Evolutionary conservation across 1,140 invertebrate genomes (phyloP).

Genomic region (Drosophila elegans): DNA sequence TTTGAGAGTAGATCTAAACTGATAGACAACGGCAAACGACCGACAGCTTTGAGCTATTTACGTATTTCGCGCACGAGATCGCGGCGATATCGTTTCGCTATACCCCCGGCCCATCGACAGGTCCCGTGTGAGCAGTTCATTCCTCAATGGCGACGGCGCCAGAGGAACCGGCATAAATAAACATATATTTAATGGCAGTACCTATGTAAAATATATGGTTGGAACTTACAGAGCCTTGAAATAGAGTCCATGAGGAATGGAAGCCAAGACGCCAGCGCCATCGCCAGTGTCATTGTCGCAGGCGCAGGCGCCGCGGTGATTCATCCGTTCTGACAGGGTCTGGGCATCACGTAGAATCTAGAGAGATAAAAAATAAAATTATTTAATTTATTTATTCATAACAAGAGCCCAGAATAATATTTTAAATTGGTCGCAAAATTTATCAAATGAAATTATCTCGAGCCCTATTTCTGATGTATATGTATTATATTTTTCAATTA

Average conservation of each 20-base stretch:
- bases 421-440: too few relatives aligned
- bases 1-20: constrained; percentile 23
- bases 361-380: background rate
- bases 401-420: too few relatives aligned
- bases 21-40: constrained; percentile 48
- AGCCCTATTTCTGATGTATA: too few relatives aligned
- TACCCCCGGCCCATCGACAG: background rate
- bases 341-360: constrained; percentile 98
- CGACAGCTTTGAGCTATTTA: constrained; percentile 56
- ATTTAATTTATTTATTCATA: too few relatives aligned
- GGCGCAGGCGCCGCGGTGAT: constrained; percentile 98
- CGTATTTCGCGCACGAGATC: constrained; percentile 75
- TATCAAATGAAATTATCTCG: too few relatives aligned
- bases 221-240: constrained; percentile 91
- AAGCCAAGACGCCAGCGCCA: constrained; percentile 97
- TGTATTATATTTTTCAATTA: too few relatives aligned
- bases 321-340: constrained; percentile 97
- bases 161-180: constrained; percentile 44
- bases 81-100: constrained; percentile 43
- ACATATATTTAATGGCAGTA: constrained; percentile 9
- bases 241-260: constrained; percentile 98
- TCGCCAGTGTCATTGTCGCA: constrained; percentile 99
- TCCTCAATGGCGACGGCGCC: constrained; percentile 69
- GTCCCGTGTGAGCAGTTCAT: constrained; percentile 52
- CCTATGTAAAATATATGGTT: constrained; percentile 17